These are phyloP conservation scores for Euborellia annulipes DNA, from an alignment of 1,140 invertebrate genomes.

Conservation along the genomic window DNA sequence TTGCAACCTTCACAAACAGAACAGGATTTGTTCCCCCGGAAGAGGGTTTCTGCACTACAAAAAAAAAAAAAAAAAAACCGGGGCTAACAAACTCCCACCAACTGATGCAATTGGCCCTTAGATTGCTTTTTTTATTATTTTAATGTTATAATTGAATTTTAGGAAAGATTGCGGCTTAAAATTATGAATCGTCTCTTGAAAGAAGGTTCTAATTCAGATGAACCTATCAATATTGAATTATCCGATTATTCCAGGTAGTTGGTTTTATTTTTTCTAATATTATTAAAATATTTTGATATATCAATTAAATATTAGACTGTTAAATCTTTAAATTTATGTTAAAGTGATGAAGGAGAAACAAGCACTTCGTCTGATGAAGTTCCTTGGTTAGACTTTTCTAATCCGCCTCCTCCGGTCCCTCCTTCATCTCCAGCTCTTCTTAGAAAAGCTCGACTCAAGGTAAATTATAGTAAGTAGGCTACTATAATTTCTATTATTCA, in stretches of 20 bases:
- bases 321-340: conserved; percentile 9
- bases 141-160: too few relatives aligned
- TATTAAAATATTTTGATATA: conserved; percentile 2
- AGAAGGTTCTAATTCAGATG: conserved; percentile 72
- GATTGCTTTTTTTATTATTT: too few relatives aligned
- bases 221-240: conserved; percentile 66
- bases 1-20: too few relatives aligned
- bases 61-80: too few relatives aligned
- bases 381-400: conserved; percentile 12
- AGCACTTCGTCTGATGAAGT: conserved; percentile 44
- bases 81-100: too few relatives aligned
- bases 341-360: conserved; percentile 60
- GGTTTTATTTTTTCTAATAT: conserved; percentile 3
- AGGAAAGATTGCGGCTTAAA: conserved; percentile 61
- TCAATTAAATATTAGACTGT: background rate
- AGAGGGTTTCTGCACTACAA: too few relatives aligned
- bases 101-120: too few relatives aligned
- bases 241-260: conserved; percentile 70
- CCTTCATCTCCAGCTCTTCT: conserved; percentile 34
- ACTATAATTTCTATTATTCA: too few relatives aligned
- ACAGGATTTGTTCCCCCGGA: too few relatives aligned
- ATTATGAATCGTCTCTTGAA: conserved; percentile 60
- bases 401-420: conserved; percentile 27
- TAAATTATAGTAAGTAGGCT: too few relatives aligned
- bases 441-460: conserved; percentile 14